Percentiles rank a stretch among this genome's conserved stretches.
Conservation (phyloP, 2,888 invertebrate genomes). For the Eupeodes luniger region DNA sequence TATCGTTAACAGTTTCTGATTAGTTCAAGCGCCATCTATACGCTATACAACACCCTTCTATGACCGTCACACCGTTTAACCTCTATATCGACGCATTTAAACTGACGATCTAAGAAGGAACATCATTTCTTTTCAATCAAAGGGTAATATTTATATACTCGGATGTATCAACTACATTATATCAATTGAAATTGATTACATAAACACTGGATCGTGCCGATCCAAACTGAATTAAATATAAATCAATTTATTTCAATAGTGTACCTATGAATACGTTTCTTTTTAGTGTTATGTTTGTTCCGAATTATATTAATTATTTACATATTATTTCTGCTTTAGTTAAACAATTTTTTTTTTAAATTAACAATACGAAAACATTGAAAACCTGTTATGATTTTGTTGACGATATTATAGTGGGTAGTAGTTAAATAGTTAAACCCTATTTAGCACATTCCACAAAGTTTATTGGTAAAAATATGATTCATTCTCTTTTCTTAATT, state of each 20-base stretch:
- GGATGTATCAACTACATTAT: neutral
- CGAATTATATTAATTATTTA: neutral
- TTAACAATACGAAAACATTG: neutral
- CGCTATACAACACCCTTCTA: neutral
- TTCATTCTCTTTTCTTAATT: neutral
- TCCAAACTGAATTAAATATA: slow-evolving; percentile 30
- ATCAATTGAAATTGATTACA: slow-evolving; percentile 10
- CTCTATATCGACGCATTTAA: neutral
- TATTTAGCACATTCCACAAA: neutral
- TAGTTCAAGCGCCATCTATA: neutral
- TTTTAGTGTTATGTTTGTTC: neutral
- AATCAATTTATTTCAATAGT: slow-evolving; percentile 3
- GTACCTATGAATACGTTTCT: neutral
- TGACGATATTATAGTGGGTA: neutral
- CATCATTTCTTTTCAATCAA: neutral
- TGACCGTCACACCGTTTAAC: neutral
- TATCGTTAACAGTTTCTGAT: neutral
- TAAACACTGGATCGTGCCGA: slow-evolving; percentile 12
- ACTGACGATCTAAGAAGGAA: neutral
- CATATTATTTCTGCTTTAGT: neutral
- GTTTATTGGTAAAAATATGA: neutral
- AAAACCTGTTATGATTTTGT: neutral
- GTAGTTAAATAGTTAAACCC: neutral
- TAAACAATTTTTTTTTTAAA: too few relatives aligned
- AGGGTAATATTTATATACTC: neutral